Conservation (phyloP, 1,140 invertebrate genomes). For the Amphibalanus amphitrite region DNA sequence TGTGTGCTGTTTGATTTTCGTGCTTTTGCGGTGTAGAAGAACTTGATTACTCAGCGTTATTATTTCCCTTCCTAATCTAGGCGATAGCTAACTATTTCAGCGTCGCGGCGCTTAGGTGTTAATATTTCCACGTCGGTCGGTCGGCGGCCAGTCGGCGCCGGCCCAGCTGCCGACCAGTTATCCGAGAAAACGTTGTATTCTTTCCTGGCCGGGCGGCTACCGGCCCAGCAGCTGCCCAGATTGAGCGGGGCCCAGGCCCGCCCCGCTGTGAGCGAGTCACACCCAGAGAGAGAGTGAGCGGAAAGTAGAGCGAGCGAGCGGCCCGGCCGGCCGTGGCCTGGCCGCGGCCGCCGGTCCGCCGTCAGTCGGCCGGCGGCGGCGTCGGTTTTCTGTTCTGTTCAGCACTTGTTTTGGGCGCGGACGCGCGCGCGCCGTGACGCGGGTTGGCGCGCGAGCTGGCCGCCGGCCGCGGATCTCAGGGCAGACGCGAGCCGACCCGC, state of each 20-base stretch:
- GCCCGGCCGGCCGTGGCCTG: too few species aligned
- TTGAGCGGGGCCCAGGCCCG: background rate
- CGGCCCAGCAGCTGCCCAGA: background rate
- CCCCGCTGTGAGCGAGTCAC: background rate
- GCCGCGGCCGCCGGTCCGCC: background rate
- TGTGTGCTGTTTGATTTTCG: conserved; percentile 1
- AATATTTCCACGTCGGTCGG: background rate
- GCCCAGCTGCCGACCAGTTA: background rate
- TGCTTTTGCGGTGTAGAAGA: background rate
- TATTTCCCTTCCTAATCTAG: background rate
- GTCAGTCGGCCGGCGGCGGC: background rate
- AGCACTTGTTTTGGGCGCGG: background rate
- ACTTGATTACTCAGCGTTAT: conserved; percentile 1
- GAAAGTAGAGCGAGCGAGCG: too few species aligned
- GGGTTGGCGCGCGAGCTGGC: too few species aligned
- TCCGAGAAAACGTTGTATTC: background rate
- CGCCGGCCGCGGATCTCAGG: background rate
- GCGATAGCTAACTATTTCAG: background rate
- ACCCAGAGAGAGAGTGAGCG: background rate
- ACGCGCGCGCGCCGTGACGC: too few species aligned
- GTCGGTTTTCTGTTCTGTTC: background rate
- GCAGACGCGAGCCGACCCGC: background rate
- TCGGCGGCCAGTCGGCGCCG: background rate
- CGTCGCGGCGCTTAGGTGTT: background rate
- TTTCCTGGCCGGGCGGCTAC: background rate